Evolutionary conservation across 2,113 vertebrate species (phyloP).

Genomic region (Pyxicephalus adspersus): DNA sequence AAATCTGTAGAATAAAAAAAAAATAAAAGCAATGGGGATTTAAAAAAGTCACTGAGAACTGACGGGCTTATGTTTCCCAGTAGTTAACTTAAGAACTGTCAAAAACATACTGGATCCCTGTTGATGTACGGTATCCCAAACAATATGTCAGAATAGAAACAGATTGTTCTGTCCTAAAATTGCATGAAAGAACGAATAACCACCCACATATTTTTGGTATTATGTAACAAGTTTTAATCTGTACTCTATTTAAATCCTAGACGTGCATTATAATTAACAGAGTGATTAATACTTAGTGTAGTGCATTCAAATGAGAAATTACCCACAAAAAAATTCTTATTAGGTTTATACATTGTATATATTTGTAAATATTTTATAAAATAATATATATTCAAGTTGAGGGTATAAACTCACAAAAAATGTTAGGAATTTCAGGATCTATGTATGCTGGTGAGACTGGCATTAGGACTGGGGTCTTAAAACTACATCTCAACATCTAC

Average conservation of each 20-base stretch:
- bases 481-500: no score
- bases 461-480: no score
- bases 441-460: no score
- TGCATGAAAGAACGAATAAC: slow-evolving; percentile 18
- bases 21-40: slow-evolving; percentile 7
- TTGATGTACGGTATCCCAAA: slow-evolving; percentile 35
- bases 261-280: neutral
- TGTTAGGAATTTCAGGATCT: no score
- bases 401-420: no score
- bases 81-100: slow-evolving; percentile 42
- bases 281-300: neutral
- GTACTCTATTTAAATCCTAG: neutral
- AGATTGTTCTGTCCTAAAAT: slow-evolving; percentile 42
- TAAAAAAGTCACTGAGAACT: slow-evolving; percentile 22
- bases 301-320: neutral
- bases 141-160: slow-evolving; percentile 35
- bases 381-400: no score
- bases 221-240: slow-evolving; percentile 1
- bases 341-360: no score
- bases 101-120: slow-evolving; percentile 20
- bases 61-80: slow-evolving; percentile 26
- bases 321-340: neutral
- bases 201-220: slow-evolving; percentile 20
- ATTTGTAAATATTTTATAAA: no score
- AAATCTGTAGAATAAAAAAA: neutral